Conservation (phyloP, 2,113 vertebrate species). For the Gasterosteus aculeatus region DNA sequence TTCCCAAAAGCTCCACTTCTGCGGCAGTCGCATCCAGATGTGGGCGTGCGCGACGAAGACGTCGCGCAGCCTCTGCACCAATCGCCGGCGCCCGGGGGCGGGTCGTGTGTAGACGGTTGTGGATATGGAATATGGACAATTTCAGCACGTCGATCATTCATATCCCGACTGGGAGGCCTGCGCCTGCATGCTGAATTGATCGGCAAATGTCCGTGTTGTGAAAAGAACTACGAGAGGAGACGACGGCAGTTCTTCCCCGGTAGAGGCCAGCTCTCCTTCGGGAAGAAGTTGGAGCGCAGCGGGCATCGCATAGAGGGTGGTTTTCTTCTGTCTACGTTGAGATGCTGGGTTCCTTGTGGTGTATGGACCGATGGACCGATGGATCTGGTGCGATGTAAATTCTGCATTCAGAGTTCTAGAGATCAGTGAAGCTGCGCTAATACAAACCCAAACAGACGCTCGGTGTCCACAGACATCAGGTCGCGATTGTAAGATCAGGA, state of each 20-base stretch:
- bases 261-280: slow-evolving; percentile 50
- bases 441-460: not conserved
- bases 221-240: slow-evolving; percentile 51
- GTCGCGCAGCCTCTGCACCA: slow-evolving; percentile 67
- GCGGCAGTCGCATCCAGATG: slow-evolving; percentile 69
- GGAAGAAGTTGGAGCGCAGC: slow-evolving; percentile 39
- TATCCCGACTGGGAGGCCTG: slow-evolving; percentile 23
- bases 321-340: slow-evolving; percentile 23
- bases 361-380: not conserved
- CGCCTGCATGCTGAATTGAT: slow-evolving; percentile 24
- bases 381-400: not conserved
- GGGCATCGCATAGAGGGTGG: slow-evolving; percentile 23
- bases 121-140: slow-evolving; percentile 79
- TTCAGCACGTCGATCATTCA: slow-evolving; percentile 54
- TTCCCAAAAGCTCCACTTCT: slow-evolving; percentile 47
- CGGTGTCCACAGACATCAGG: not conserved
- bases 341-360: slow-evolving; percentile 15
- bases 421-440: not conserved
- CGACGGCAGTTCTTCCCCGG: slow-evolving; percentile 43
- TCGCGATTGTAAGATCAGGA: not conserved
- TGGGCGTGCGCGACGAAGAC: slow-evolving; percentile 51
- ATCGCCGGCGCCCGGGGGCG: slow-evolving; percentile 75
- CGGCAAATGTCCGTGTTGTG: slow-evolving; percentile 63
- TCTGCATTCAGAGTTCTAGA: not conserved
- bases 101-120: slow-evolving; percentile 68